These are phyloP conservation scores for Oophaga pumilio DNA, from an alignment of 2,113 vertebrate species.

Conservation along the genomic window DNA sequence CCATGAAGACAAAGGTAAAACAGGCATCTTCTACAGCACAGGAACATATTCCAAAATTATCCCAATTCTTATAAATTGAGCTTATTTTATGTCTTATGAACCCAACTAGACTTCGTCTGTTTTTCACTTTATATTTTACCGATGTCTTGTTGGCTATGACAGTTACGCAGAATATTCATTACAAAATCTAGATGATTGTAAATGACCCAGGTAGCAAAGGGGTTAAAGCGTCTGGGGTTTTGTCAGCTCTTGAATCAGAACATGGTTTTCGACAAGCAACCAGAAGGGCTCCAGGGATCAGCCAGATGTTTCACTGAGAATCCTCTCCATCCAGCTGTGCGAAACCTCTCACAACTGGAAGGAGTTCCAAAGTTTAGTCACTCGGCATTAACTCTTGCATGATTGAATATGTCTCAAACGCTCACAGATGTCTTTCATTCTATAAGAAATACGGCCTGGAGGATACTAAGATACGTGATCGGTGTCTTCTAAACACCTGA, in stretches of 20 bases:
- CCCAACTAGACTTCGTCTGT: too few relatives aligned
- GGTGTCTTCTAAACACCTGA: constrained; percentile 24
- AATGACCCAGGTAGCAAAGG: not conserved
- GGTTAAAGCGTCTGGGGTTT: constrained; percentile 6
- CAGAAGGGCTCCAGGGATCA: constrained; percentile 29
- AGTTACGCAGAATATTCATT: not conserved
- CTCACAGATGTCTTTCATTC: not conserved
- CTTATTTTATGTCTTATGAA: not conserved
- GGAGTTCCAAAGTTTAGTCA: constrained; percentile 41
- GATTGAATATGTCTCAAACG: constrained; percentile 16
- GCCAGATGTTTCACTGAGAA: constrained; percentile 42
- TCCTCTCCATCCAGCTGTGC: constrained; percentile 50
- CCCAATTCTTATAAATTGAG: not conserved
- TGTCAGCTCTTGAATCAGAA: constrained; percentile 1
- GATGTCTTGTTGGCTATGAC: too few relatives aligned
- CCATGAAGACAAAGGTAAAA: not conserved
- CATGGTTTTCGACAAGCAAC: constrained; percentile 36
- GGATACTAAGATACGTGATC: constrained; percentile 4
- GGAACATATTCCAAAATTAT: not conserved
- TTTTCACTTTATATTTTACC: too few relatives aligned
- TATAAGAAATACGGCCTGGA: constrained; percentile 8
- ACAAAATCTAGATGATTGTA: not conserved
- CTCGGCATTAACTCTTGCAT: constrained; percentile 39
- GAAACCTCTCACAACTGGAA: constrained; percentile 8
- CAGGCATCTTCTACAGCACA: not conserved